phyloP scores from a whole-genome alignment of 2,888 invertebrate genomes.

The Autographa gamma region DNA sequence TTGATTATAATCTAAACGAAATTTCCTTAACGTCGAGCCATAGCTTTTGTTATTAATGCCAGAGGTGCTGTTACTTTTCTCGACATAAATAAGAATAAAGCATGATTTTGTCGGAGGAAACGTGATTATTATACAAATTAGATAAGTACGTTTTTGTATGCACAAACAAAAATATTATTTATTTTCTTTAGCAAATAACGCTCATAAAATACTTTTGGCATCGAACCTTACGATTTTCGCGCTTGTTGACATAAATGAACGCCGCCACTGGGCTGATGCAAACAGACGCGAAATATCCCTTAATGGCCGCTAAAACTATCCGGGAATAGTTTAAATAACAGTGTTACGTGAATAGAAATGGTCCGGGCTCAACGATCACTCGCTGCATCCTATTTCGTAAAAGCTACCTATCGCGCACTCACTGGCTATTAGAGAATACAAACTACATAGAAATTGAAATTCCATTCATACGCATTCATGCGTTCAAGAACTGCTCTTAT shows the following conservation, averaged over 20 bases:
- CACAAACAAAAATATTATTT: slow-evolving; percentile 41
- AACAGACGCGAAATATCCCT: background rate
- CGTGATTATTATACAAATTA: slow-evolving; percentile 62
- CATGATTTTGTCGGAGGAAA: slow-evolving; percentile 53
- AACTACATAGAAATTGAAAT: slow-evolving; percentile 28
- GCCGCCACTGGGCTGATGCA: background rate
- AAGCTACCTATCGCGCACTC: background rate
- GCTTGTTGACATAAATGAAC: background rate
- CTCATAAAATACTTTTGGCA: background rate
- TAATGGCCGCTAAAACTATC: slow-evolving; percentile 5
- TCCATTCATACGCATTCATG: slow-evolving; percentile 19
- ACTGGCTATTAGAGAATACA: slow-evolving; percentile 13
- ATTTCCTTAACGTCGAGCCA: slow-evolving; percentile 71
- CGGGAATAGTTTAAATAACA: slow-evolving; percentile 6
- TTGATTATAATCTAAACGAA: slow-evolving; percentile 79
- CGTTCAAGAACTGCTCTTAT: slow-evolving; percentile 12
- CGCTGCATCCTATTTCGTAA: slow-evolving; percentile 3
- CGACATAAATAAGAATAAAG: slow-evolving; percentile 57
- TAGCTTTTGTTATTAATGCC: slow-evolving; percentile 64
- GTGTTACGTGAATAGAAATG: slow-evolving; percentile 1
- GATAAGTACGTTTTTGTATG: slow-evolving; percentile 39
- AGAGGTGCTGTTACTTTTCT: slow-evolving; percentile 56
- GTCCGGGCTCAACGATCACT: background rate
- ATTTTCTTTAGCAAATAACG: slow-evolving; percentile 8
- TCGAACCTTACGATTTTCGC: background rate